Conservation (phyloP, 2,113 vertebrate genomes). For the Ochotona curzoniae region DNA sequence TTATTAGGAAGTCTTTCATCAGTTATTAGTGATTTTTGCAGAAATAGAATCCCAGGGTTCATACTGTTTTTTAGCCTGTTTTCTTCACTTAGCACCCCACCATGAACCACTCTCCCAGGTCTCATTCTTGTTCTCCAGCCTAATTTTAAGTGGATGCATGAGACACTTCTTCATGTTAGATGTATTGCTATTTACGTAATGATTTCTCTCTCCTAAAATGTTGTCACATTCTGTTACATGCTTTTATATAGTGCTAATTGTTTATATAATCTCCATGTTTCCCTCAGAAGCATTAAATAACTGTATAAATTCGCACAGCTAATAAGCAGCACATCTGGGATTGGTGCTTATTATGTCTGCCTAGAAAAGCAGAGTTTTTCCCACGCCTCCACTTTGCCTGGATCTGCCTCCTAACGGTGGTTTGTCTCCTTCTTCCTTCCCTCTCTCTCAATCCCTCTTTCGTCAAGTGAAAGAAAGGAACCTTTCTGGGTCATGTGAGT, state of each 20-base stretch:
- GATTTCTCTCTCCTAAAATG: constrained; percentile 5
- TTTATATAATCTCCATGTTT: neutral
- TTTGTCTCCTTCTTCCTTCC: too few species aligned
- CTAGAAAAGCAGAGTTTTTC: neutral
- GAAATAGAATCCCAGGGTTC: neutral
- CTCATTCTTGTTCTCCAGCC: neutral
- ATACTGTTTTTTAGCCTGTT: neutral
- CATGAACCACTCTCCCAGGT: neutral
- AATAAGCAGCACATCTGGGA: neutral
- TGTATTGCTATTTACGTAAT: neutral
- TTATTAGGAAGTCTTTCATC: neutral
- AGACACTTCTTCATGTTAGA: neutral
- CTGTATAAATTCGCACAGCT: neutral
- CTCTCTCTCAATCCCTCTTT: too few species aligned
- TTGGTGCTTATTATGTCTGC: neutral
- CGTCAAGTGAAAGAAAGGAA: too few species aligned
- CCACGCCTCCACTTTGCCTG: neutral
- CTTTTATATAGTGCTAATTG: neutral
- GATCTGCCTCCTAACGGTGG: too few species aligned
- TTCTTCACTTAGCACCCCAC: neutral
- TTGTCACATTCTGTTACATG: neutral
- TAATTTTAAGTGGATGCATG: constrained; percentile 18
- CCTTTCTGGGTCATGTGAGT: too few species aligned
- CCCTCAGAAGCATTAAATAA: neutral
- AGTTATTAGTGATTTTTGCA: neutral